Evolutionary conservation across 2,113 vertebrate species (phyloP).

Genomic region (Xyliphius kryptos): DNA sequence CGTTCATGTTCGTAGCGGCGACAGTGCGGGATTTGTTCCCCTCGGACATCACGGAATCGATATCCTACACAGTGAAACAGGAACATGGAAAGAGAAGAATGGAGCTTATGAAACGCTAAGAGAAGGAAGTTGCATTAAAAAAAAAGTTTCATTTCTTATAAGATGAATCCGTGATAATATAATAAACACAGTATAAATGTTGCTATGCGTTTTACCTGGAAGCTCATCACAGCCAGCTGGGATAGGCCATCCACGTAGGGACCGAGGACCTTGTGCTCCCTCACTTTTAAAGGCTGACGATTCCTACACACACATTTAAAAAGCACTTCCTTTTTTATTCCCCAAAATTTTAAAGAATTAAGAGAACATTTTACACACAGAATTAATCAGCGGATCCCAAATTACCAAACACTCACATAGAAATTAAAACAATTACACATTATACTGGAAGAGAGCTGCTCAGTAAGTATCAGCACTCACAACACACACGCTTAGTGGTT

Average conservation of each 20-base stretch:
- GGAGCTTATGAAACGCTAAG: background rate
- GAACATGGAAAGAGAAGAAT: background rate
- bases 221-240: constrained; percentile 89
- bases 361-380: too few species aligned
- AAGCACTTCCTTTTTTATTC: too few species aligned
- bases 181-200: constrained; percentile 2
- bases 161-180: too few species aligned
- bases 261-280: constrained; percentile 95
- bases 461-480: too few species aligned
- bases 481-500: too few species aligned
- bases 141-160: too few species aligned
- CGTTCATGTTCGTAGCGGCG: constrained; percentile 87
- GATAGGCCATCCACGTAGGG: constrained; percentile 95
- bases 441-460: too few species aligned
- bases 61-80: constrained; percentile 59
- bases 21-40: constrained; percentile 85
- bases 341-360: too few species aligned
- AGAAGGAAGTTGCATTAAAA: too few species aligned
- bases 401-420: too few species aligned
- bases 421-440: too few species aligned
- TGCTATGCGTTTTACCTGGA: constrained; percentile 72
- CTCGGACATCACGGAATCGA: constrained; percentile 83
- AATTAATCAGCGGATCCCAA: too few species aligned
- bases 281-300: constrained; percentile 90
- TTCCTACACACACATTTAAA: constrained; percentile 60